Conservation (phyloP, 1,140 invertebrate genomes). For the Calephelis virginiensis region DNA sequence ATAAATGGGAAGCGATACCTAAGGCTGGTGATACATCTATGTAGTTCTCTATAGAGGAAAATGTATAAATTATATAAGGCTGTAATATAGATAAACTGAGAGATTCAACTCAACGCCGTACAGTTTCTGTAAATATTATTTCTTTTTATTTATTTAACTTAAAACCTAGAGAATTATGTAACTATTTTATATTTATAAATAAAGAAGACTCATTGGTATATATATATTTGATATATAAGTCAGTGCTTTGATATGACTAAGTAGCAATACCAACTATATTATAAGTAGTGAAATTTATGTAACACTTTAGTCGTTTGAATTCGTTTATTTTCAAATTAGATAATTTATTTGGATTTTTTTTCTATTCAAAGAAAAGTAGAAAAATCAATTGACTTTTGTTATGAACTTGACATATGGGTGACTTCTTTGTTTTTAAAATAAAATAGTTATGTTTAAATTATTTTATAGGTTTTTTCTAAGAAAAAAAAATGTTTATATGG, state of each 20-base stretch:
- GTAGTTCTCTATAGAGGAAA: constrained; percentile 50
- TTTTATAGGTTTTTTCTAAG: constrained; percentile 56
- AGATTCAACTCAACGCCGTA: constrained; percentile 63
- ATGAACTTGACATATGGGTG: background rate
- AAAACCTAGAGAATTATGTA: background rate
- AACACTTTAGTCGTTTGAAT: too few relatives aligned
- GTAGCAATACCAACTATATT: too few relatives aligned
- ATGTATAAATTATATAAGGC: constrained; percentile 55
- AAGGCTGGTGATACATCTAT: constrained; percentile 71
- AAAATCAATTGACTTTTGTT: too few relatives aligned
- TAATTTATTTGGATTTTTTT: too few relatives aligned
- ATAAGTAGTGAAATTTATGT: too few relatives aligned
- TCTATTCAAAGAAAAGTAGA: too few relatives aligned
- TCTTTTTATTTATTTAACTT: constrained; percentile 31
- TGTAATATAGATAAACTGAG: constrained; percentile 63
- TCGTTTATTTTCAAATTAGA: too few relatives aligned
- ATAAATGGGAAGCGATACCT: constrained; percentile 49
- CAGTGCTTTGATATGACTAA: too few relatives aligned
- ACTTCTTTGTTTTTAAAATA: constrained; percentile 36
- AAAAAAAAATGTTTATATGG: constrained; percentile 56
- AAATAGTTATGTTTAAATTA: constrained; percentile 49
- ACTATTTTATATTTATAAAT: constrained; percentile 1
- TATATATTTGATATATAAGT: background rate
- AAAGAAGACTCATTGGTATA: background rate
- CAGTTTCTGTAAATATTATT: constrained; percentile 33